Percentiles rank a stretch among this genome's conserved stretches.
phyloP scores from a whole-genome alignment of 2,888 invertebrate species.

The Polyploca ridens region DNA sequence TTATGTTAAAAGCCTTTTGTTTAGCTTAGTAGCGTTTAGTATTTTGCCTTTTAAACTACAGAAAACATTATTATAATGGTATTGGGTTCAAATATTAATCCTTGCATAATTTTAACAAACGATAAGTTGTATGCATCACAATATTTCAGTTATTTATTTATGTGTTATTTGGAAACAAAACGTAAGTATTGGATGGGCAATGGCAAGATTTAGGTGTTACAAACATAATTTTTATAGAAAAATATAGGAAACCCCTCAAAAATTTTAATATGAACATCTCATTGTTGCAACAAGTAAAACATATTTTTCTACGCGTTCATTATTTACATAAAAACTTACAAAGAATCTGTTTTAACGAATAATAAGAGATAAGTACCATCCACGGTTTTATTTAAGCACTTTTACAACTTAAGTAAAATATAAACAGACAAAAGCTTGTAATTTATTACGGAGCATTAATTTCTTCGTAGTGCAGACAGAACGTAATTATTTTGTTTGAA shows the following conservation, averaged over 20 bases:
- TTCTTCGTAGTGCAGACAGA: slow-evolving; percentile 54
- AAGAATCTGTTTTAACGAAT: slow-evolving; percentile 14
- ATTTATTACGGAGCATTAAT: slow-evolving; percentile 63
- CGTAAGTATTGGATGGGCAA: too few species aligned
- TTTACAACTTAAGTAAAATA: slow-evolving; percentile 56
- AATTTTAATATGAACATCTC: too few species aligned
- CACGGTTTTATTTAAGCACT: slow-evolving; percentile 40
- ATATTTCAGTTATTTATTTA: too few species aligned
- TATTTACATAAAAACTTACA: neutral
- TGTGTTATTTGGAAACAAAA: too few species aligned
- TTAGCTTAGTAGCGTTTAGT: slow-evolving; percentile 10
- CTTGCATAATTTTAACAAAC: too few species aligned
- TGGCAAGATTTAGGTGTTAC: too few species aligned
- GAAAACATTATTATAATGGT: neutral
- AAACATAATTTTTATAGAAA: too few species aligned
- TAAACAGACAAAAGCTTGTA: slow-evolving; percentile 57
- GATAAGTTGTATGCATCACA: too few species aligned
- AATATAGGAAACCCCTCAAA: too few species aligned
- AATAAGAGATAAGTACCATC: slow-evolving; percentile 30
- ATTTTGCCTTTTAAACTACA: neutral
- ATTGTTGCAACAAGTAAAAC: neutral
- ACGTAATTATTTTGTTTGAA: slow-evolving; percentile 43
- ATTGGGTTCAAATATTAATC: neutral
- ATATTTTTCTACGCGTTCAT: neutral
- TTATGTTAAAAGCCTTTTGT: slow-evolving; percentile 11